Evolutionary conservation across 2,113 vertebrate species (phyloP), one percentile per base, ranked within the genome.

Genomic region (Polyodon spathula): DNA sequence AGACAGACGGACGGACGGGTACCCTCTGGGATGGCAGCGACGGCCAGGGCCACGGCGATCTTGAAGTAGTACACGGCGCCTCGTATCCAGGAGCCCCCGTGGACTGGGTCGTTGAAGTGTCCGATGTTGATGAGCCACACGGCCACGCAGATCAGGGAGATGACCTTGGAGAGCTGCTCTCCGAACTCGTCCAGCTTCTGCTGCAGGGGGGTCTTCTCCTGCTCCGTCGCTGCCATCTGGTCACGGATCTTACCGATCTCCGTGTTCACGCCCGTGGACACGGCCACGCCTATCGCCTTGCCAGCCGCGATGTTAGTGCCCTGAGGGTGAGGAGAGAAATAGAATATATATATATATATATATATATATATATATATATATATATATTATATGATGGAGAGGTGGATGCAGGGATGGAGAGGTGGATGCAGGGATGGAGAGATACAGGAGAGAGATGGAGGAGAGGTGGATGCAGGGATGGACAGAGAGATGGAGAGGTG

Each of bases 111-210:
- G 0, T 93, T 95, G 80, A 96, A 95, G 71, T 97, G 93, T 41
- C 93, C 93, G 0, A 97, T 95, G 84, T 97, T 97, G 85, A 95
- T 97, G 27, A 94, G 85, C 93, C 93, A 97, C 12, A 97, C 93
- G 0, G 93, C 93, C 43, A 97, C 92, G 0, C 93, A 97, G 79
- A 97, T 95, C 66, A 97, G 87, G 4, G 93, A 93, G 78, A 97
- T 97, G 66, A 97, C 93, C 78, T 96, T 96, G 66, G 93, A 95
- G 1, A 96, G 86, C 83, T 96, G 93, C 74, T 96, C 93, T 14
- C 93, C 90, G 4, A 95, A 96, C 73, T 95, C 92, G 0, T 95
- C 93, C 70, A 95, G 81, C 71, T 95, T 95, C 84, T 93, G 90
- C 81, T 95, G 93, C 79, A 95, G 79, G 0, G 93, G 93, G 0